phyloP scores from a whole-genome alignment of 2,113 vertebrate genomes.

The Saimiri boliviensis region DNA sequence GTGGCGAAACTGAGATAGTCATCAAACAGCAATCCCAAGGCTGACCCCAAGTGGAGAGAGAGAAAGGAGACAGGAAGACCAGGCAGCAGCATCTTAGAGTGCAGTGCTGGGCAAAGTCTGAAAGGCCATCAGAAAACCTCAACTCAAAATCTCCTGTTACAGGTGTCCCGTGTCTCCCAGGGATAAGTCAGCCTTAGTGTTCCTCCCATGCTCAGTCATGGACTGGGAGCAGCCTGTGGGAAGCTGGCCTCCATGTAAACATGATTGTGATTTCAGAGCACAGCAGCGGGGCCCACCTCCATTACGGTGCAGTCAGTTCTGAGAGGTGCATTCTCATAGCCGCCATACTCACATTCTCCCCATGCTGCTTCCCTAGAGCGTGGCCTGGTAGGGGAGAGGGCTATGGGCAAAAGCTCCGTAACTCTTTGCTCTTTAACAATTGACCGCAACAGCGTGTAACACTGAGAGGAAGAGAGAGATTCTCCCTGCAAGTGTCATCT shows the following conservation, averaged over 20 bases:
- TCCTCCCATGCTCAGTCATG: background rate
- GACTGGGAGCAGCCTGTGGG: background rate
- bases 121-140: background rate
- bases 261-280: background rate
- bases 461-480: background rate
- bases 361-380: background rate
- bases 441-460: background rate
- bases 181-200: background rate
- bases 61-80: background rate
- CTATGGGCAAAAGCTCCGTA: background rate
- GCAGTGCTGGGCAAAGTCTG: background rate
- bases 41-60: background rate
- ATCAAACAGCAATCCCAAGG: background rate
- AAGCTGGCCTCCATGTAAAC: background rate
- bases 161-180: background rate
- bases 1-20: background rate
- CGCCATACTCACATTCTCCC: rapidly evolving
- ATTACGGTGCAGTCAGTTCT: background rate
- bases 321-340: background rate
- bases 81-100: background rate
- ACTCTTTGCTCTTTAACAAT: background rate
- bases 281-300: background rate
- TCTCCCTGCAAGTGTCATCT: background rate
- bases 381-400: background rate
- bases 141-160: background rate